Conservation (phyloP, 64 coral and sea anemone species). For the Dendronephthya gigantea region DNA sequence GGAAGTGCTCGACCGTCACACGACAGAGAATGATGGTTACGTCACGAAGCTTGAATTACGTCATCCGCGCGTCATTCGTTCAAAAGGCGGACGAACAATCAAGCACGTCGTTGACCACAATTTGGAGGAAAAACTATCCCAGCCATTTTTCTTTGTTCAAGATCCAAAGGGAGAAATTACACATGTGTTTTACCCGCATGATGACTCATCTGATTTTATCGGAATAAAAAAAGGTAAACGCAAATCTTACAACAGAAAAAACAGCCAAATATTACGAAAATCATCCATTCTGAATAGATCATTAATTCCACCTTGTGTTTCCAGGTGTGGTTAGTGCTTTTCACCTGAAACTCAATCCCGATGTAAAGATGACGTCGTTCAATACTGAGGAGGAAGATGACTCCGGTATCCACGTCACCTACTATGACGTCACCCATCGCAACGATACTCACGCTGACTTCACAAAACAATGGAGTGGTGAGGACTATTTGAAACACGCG, state of each 20-base stretch:
- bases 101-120: neutral
- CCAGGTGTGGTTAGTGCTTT: slow-evolving; percentile 63
- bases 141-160: slow-evolving; percentile 7
- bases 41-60: neutral
- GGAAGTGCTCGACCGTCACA: neutral
- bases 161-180: neutral
- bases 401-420: slow-evolving; percentile 60
- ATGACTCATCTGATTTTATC: neutral
- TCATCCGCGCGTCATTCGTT: slow-evolving; percentile 6
- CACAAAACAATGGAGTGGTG: slow-evolving; percentile 54
- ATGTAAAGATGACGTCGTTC: neutral
- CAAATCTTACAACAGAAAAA: too few species aligned
- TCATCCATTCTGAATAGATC: too few species aligned
- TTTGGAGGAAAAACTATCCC: neutral
- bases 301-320: neutral
- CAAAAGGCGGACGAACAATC: neutral
- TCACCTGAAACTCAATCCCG: slow-evolving; percentile 40
- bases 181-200: neutral
- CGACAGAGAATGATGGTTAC: neutral
- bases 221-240: slow-evolving; percentile 10
- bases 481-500: slow-evolving; percentile 53
- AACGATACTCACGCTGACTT: slow-evolving; percentile 44
- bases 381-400: slow-evolving; percentile 59
- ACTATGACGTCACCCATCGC: slow-evolving; percentile 26
- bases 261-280: too few species aligned